These are phyloP conservation scores for Phaetusa simplex DNA, from an alignment of 2,113 vertebrate genomes.

Conservation along the genomic window DNA sequence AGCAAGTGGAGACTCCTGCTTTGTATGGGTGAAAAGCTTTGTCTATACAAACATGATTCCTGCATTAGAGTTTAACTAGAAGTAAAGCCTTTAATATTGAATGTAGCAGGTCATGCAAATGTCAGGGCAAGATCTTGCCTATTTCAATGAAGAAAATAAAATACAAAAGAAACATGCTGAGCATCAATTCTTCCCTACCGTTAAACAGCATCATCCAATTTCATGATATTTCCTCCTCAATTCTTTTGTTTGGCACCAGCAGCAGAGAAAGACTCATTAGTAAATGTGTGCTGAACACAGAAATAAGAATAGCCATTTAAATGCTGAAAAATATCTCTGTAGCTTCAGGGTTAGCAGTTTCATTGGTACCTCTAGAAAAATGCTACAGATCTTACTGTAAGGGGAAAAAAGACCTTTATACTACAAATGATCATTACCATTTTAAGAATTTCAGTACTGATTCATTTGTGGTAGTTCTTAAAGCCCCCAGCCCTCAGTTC, in stretches of 20 bases:
- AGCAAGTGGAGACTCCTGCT: not conserved
- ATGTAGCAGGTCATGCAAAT: not conserved
- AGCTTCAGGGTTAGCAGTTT: not conserved
- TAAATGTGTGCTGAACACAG: not conserved
- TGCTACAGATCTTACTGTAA: not conserved
- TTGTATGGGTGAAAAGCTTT: not conserved
- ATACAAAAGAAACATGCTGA: not conserved
- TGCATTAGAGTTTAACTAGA: not conserved
- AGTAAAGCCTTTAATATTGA: not conserved
- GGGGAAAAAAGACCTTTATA: not conserved
- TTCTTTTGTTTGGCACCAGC: conserved; percentile 6
- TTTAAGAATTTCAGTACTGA: conserved; percentile 33
- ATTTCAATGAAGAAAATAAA: not conserved
- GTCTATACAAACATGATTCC: not conserved
- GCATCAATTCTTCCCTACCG: not conserved
- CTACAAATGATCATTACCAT: not conserved
- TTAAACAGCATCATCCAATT: not conserved
- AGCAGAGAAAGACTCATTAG: conserved; percentile 27
- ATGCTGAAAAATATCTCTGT: not conserved
- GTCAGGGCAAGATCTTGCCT: not conserved
- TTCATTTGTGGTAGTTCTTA: conserved; percentile 20
- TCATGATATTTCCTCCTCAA: not conserved
- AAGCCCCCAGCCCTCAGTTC: not conserved
- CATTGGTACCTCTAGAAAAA: not conserved
- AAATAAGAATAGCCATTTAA: conserved; percentile 19